These are phyloP conservation scores for Pogonocherus hispidulus DNA, from an alignment of 2,888 invertebrate species.

Conservation along the genomic window DNA sequence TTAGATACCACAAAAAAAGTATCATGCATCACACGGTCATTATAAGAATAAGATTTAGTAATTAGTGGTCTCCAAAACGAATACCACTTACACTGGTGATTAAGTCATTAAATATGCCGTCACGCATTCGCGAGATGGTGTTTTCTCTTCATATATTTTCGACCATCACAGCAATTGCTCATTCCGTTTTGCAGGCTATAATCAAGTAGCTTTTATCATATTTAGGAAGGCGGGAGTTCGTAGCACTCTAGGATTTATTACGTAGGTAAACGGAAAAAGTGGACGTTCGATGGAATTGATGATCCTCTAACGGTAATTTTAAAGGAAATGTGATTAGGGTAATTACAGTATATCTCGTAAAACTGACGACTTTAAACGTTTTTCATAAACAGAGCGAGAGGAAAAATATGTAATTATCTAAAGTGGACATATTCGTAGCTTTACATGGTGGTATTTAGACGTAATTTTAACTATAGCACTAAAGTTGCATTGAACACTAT, in stretches of 20 bases:
- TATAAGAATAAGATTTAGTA: slow-evolving; percentile 34
- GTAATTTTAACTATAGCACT: no score
- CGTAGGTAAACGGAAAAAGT: not conserved
- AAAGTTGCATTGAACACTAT: no score
- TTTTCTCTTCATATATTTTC: slow-evolving; percentile 15
- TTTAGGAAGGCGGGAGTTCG: not conserved
- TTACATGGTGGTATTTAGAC: no score
- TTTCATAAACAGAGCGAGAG: no score
- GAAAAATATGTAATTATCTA: no score
- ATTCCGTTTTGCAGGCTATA: slow-evolving; percentile 16
- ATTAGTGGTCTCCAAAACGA: slow-evolving; percentile 39
- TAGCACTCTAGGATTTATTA: not conserved
- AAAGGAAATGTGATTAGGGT: not conserved
- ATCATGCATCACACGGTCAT: slow-evolving; percentile 16
- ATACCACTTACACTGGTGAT: slow-evolving; percentile 37
- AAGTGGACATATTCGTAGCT: no score
- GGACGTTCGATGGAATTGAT: not conserved
- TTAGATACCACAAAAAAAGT: not conserved
- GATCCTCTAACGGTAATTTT: not conserved
- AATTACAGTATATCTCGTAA: not conserved
- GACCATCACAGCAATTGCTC: slow-evolving; percentile 13
- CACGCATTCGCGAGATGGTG: slow-evolving; percentile 33
- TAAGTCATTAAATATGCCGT: slow-evolving; percentile 48
- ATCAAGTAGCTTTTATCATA: slow-evolving; percentile 15
- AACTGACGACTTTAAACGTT: no score